A percentile compares a stretch with the other conserved stretches of the same genome.
These are phyloP conservation scores for Drosophila hydei DNA, from an alignment of 1,140 invertebrate species.

Conservation along the genomic window DNA sequence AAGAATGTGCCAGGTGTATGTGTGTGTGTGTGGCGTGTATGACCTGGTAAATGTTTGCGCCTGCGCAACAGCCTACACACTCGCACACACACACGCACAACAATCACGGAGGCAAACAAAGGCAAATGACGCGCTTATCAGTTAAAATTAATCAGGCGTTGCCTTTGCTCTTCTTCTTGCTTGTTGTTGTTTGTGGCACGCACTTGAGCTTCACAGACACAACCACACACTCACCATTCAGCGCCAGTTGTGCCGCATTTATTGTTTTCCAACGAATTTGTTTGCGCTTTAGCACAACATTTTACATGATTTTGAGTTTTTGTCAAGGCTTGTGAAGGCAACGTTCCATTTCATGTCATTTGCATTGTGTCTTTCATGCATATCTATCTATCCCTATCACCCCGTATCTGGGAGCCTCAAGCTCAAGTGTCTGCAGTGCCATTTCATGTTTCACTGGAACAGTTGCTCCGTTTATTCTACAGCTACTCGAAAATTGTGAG, in stretches of 20 bases:
- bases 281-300: constrained; percentile 67
- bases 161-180: constrained; percentile 39
- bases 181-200: constrained; percentile 32
- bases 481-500: constrained; percentile 16
- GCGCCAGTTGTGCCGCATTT: constrained; percentile 51
- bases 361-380: constrained; percentile 31
- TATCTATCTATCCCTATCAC: constrained; percentile 19
- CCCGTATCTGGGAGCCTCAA: constrained; percentile 60
- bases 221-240: constrained; percentile 47
- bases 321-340: constrained; percentile 16
- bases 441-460: constrained; percentile 71
- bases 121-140: constrained; percentile 77
- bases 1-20: constrained; percentile 49
- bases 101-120: constrained; percentile 58
- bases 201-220: constrained; percentile 39
- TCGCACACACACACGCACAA: constrained; percentile 23
- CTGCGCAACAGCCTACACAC: constrained; percentile 75
- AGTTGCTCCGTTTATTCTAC: background rate
- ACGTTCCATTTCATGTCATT: constrained; percentile 21
- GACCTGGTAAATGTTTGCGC: constrained; percentile 77
- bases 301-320: constrained; percentile 50
- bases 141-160: constrained; percentile 79
- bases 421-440: constrained; percentile 54
- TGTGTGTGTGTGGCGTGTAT: constrained; percentile 44
- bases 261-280: constrained; percentile 58